Evolutionary conservation across 2,797 vertebrate species (phyloP).

Genomic region (Sebastes vulpes): DNA sequence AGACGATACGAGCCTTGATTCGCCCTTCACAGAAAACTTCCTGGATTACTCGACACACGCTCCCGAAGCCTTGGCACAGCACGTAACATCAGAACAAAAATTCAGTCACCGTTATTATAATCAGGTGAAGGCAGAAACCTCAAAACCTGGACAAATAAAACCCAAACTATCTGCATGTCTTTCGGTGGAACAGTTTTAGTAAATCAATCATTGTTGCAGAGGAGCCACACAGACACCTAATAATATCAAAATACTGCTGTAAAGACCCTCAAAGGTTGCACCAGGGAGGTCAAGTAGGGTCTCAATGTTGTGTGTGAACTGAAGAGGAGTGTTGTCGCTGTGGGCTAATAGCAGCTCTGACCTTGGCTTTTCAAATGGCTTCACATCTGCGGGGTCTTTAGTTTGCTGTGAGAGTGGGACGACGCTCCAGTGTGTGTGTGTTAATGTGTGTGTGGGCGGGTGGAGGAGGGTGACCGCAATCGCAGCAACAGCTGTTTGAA

Average conservation of each 20-base stretch:
- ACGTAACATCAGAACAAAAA: neutral
- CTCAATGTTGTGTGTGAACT: neutral
- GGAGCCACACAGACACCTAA: neutral
- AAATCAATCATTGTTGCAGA: neutral
- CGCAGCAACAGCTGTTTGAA: slow-evolving; percentile 2
- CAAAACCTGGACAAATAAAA: neutral
- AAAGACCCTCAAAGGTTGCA: neutral
- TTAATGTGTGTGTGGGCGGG: neutral
- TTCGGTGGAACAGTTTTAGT: neutral
- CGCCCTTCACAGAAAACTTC: neutral
- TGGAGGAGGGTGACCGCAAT: neutral
- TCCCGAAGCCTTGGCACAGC: neutral
- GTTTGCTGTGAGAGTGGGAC: neutral
- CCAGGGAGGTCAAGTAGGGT: neutral
- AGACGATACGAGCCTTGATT: neutral
- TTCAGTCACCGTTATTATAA: neutral
- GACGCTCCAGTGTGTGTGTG: neutral
- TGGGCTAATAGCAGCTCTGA: slow-evolving; percentile 20
- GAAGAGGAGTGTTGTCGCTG: slow-evolving; percentile 1
- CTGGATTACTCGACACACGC: neutral
- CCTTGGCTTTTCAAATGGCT: slow-evolving; percentile 15
- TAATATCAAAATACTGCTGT: neutral
- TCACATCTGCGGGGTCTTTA: slow-evolving; percentile 8
- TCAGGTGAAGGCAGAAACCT: neutral
- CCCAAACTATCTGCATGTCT: neutral